Conservation (phyloP, 2,888 invertebrate species). For the Sisyra terminalis region DNA sequence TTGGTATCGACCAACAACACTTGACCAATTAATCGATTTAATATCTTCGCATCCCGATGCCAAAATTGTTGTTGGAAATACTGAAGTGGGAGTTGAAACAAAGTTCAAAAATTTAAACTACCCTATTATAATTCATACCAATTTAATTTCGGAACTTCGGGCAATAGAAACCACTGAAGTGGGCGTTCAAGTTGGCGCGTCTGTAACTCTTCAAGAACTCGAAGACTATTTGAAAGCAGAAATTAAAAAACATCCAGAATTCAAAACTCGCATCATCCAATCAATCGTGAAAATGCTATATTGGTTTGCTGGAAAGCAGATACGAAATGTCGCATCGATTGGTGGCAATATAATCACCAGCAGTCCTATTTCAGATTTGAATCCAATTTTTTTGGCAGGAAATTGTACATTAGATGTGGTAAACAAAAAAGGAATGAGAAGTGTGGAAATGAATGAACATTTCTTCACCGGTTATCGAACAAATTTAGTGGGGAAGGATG, state of each 20-base stretch:
- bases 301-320: constrained; percentile 92
- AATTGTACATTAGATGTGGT: constrained; percentile 43
- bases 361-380: constrained; percentile 92
- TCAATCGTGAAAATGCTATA: constrained; percentile 71
- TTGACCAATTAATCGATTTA: constrained; percentile 46
- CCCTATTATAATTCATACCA: constrained; percentile 62
- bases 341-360: constrained; percentile 91
- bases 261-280: constrained; percentile 44
- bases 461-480: constrained; percentile 82
- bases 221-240: constrained; percentile 42
- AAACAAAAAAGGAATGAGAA: constrained; percentile 37
- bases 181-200: constrained; percentile 60
- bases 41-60: constrained; percentile 49
- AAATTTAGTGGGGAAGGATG: constrained; percentile 53
- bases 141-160: constrained; percentile 48
- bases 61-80: constrained; percentile 79
- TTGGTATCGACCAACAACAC: constrained; percentile 61
- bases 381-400: constrained; percentile 78
- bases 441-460: constrained; percentile 49
- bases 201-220: constrained; percentile 58
- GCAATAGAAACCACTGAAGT: constrained; percentile 32
- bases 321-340: constrained; percentile 81
- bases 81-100: constrained; percentile 80
- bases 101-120: constrained; percentile 74
- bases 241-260: constrained; percentile 32